These are phyloP conservation scores for Cairina moschata DNA, from an alignment of 2,113 vertebrate genomes.

Conservation along the genomic window DNA sequence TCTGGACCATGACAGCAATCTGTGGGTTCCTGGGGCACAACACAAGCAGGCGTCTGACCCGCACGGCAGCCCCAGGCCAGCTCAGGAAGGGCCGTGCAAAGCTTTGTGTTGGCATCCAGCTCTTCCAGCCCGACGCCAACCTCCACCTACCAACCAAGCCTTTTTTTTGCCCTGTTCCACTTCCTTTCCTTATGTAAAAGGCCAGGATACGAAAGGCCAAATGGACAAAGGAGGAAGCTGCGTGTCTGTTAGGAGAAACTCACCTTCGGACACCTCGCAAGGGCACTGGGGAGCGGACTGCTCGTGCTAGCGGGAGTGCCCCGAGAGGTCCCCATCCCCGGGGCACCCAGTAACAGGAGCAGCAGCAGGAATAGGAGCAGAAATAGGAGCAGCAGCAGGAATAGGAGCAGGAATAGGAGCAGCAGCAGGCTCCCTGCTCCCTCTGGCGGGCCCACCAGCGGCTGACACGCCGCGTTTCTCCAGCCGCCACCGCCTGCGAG, in stretches of 20 bases:
- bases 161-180: not conserved
- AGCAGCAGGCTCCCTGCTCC: not conserved
- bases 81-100: too few species aligned
- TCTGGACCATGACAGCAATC: not conserved
- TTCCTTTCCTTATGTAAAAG: not conserved
- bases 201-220: not conserved
- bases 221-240: not conserved
- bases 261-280: not conserved
- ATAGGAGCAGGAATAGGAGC: too few species aligned
- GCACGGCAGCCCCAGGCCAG: accelerated
- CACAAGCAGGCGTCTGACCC: not conserved
- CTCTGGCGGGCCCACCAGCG: too few species aligned
- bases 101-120: too few species aligned
- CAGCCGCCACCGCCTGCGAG: accelerated
- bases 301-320: accelerated
- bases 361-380: too few species aligned
- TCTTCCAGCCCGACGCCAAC: not conserved
- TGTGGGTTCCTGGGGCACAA: not conserved
- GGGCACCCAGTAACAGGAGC: not conserved
- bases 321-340: not conserved
- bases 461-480: too few species aligned
- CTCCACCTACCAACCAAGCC: not conserved
- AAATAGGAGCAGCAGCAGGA: too few species aligned
- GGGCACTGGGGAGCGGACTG: not conserved
- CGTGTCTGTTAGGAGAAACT: not conserved